Evolutionary conservation across 2,888 invertebrate species (phyloP).

Genomic region (Diplolepis rosae): DNA sequence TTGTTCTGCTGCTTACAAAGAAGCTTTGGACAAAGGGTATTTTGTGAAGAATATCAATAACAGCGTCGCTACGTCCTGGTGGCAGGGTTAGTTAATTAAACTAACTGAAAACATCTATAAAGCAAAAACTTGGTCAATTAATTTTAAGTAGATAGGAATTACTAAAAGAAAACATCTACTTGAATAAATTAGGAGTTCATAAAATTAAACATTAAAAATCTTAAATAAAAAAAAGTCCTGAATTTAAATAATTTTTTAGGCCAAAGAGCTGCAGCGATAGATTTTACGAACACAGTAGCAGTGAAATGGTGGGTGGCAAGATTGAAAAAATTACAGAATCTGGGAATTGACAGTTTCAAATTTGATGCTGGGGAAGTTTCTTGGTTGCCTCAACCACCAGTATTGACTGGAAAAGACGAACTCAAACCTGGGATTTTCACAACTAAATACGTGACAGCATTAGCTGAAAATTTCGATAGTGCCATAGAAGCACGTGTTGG

Average conservation of each 20-base stretch:
- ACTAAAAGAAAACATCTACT: too few relatives aligned
- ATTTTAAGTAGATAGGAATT: too few relatives aligned
- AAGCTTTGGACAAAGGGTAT: slow-evolving; percentile 78
- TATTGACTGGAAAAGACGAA: slow-evolving; percentile 76
- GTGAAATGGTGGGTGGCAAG: slow-evolving; percentile 77
- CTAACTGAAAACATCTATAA: too few relatives aligned
- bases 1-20: slow-evolving; percentile 79
- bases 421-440: slow-evolving; percentile 78
- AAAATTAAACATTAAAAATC: slow-evolving; percentile 7
- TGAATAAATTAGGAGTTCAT: too few relatives aligned
- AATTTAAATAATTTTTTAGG: slow-evolving; percentile 17
- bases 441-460: slow-evolving; percentile 76
- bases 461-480: slow-evolving; percentile 77
- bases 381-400: slow-evolving; percentile 80
- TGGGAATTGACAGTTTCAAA: slow-evolving; percentile 84
- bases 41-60: slow-evolving; percentile 72
- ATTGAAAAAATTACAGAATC: slow-evolving; percentile 76
- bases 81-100: slow-evolving; percentile 71
- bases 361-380: slow-evolving; percentile 88
- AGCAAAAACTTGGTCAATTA: too few relatives aligned
- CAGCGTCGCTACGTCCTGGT: slow-evolving; percentile 71
- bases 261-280: slow-evolving; percentile 77
- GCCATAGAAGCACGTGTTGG: slow-evolving; percentile 84
- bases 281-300: slow-evolving; percentile 83
- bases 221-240: background rate